Conservation (phyloP, 2,113 vertebrate species). For the Cnemophilus loriae region DNA sequence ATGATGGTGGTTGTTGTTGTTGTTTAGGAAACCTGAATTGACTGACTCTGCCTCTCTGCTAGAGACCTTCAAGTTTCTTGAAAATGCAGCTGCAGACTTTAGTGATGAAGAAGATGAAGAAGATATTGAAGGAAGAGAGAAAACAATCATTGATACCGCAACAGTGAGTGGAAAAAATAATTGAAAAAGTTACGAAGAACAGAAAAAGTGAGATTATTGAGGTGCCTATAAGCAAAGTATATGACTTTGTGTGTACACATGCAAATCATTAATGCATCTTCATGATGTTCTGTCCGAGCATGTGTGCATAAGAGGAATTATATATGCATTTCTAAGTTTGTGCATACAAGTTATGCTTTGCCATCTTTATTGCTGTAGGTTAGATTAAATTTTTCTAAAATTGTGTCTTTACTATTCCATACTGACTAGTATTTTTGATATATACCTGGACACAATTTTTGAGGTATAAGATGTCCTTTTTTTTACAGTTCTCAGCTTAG, state of each 20-base stretch:
- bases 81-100: slow-evolving; percentile 88
- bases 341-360: neutral
- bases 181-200: slow-evolving; percentile 54
- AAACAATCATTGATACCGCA: slow-evolving; percentile 84
- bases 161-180: slow-evolving; percentile 81
- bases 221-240: slow-evolving; percentile 32
- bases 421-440: neutral
- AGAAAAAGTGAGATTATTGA: slow-evolving; percentile 55
- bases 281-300: slow-evolving; percentile 18
- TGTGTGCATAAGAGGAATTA: slow-evolving; percentile 25
- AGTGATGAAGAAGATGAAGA: slow-evolving; percentile 97
- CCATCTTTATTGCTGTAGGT: neutral
- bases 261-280: slow-evolving; percentile 33
- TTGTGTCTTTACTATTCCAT: neutral
- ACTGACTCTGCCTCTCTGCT: slow-evolving; percentile 87
- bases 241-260: slow-evolving; percentile 40
- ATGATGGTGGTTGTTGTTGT: slow-evolving; percentile 29
- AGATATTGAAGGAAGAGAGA: slow-evolving; percentile 88
- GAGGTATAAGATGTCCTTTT: neutral
- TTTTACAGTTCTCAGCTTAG: neutral
- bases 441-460: neutral
- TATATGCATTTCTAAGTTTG: neutral
- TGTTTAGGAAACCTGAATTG: slow-evolving; percentile 85
- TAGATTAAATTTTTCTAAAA: neutral
- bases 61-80: slow-evolving; percentile 93